These are phyloP conservation scores for Sarcophilus harrisii DNA, from an alignment of 2,797 vertebrate species.

Conservation along the genomic window DNA sequence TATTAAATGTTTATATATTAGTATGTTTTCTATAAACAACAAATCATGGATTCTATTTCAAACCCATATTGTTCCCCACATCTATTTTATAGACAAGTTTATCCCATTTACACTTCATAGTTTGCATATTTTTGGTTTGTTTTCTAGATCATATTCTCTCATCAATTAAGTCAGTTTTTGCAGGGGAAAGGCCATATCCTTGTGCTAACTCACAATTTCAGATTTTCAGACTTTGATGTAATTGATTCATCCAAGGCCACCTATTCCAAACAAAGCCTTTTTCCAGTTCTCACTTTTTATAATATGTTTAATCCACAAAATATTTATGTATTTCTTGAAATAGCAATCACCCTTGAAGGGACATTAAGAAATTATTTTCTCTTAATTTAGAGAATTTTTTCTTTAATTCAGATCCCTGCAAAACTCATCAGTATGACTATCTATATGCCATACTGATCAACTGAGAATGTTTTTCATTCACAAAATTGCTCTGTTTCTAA, in stretches of 20 bases:
- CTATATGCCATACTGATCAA: background rate
- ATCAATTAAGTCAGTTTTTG: background rate
- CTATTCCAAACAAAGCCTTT: background rate
- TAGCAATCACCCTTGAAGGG: background rate
- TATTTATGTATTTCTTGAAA: background rate
- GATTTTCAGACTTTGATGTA: background rate
- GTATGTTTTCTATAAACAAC: too few species aligned
- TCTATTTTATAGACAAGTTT: too few species aligned
- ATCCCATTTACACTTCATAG: too few species aligned
- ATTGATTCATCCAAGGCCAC: background rate
- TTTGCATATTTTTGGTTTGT: too few species aligned
- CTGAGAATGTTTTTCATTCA: background rate
- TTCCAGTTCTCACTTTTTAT: background rate
- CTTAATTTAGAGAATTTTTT: too few species aligned
- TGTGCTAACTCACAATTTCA: background rate
- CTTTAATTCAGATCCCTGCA: too few species aligned
- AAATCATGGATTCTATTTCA: too few species aligned
- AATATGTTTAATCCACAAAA: background rate
- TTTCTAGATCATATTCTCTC: background rate
- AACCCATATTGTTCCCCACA: too few species aligned
- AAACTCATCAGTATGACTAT: background rate
- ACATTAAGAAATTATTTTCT: background rate
- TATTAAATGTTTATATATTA: too few species aligned
- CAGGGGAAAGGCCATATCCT: background rate
- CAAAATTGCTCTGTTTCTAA: background rate